Evolutionary conservation across 2,797 vertebrate genomes (phyloP).

Genomic region (Manis pentadactyla): DNA sequence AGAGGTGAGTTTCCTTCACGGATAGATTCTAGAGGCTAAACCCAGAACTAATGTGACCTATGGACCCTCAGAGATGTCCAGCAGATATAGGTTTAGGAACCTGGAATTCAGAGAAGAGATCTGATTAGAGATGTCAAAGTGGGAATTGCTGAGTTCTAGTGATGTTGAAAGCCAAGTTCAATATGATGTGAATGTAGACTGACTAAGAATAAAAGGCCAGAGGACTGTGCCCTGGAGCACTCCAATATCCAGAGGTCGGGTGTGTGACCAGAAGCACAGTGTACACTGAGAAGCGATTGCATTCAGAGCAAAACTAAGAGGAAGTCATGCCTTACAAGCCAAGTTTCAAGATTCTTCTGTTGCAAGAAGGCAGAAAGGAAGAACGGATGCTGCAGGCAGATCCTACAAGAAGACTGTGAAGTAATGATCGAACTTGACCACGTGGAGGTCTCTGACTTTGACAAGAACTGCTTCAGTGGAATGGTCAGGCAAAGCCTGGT

Average conservation of each 20-base stretch:
- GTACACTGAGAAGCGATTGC: background rate
- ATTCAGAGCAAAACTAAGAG: background rate
- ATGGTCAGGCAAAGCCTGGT: accelerated
- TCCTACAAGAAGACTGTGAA: background rate
- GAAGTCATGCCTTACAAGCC: background rate
- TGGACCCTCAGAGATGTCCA: background rate
- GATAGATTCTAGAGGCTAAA: background rate
- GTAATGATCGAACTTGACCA: background rate
- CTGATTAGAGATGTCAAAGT: background rate
- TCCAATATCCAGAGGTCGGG: background rate
- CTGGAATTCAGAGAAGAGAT: background rate
- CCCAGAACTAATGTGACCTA: background rate
- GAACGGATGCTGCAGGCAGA: background rate
- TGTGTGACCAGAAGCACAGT: background rate
- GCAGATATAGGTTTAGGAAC: background rate
- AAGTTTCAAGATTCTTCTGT: background rate
- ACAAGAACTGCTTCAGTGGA: background rate
- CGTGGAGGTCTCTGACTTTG: accelerated
- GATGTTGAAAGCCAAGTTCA: background rate
- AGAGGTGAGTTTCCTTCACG: background rate
- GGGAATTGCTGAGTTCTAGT: background rate
- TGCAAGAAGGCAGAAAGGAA: background rate
- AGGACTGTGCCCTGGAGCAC: background rate
- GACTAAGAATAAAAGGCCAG: background rate
- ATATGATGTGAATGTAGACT: background rate